Evolutionary conservation across 2,113 vertebrate species (phyloP).

Genomic region (Onychostoma macrolepis): DNA sequence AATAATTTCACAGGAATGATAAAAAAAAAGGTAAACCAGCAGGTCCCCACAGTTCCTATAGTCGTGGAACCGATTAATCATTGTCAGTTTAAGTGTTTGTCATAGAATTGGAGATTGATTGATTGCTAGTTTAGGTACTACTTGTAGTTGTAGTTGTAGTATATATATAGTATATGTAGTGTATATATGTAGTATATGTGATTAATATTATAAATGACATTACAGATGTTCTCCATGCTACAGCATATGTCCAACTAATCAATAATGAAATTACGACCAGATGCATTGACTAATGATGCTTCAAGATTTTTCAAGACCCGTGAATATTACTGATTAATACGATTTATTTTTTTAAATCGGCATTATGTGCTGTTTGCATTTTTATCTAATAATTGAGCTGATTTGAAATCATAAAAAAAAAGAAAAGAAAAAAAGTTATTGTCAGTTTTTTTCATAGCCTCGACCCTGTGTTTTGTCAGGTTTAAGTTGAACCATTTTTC

Average conservation of each 20-base stretch:
- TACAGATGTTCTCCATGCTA: background rate
- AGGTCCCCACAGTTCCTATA: slow-evolving; percentile 5
- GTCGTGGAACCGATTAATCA: slow-evolving; percentile 26
- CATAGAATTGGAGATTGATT: background rate
- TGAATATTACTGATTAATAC: too few species aligned
- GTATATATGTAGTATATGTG: too few species aligned
- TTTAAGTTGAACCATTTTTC: too few species aligned
- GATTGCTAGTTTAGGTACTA: background rate
- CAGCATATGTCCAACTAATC: background rate
- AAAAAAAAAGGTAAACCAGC: slow-evolving; percentile 44
- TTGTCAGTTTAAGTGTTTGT: slow-evolving; percentile 37
- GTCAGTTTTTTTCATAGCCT: background rate
- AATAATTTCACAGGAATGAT: slow-evolving; percentile 33
- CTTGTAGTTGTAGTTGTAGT: background rate
- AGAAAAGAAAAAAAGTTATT: too few species aligned
- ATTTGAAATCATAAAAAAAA: too few species aligned
- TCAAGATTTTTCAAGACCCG: background rate
- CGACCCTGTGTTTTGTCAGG: background rate
- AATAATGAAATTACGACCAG: background rate
- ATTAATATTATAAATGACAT: too few species aligned
- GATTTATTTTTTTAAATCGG: too few species aligned
- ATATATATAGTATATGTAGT: too few species aligned
- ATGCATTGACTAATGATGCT: background rate
- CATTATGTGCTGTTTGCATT: too few species aligned
- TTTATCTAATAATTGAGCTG: too few species aligned